These are phyloP conservation scores for Geococcyx californianus DNA, from an alignment of 2,113 vertebrate species.

Conservation along the genomic window DNA sequence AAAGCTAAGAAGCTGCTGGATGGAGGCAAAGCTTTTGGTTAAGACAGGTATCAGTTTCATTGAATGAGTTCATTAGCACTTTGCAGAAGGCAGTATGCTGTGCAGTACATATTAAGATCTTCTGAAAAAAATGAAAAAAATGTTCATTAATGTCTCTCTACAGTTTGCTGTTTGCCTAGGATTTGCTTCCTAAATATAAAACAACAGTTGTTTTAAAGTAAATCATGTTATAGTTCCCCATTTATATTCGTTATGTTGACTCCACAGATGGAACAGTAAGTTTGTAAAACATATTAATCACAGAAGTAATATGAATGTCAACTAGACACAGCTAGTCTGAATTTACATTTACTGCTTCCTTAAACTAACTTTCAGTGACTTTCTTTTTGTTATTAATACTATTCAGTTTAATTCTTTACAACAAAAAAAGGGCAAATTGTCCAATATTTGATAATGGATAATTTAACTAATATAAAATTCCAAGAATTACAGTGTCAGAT, in stretches of 20 bases:
- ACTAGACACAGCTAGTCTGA: neutral
- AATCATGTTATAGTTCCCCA: neutral
- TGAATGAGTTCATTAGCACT: neutral
- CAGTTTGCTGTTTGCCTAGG: neutral
- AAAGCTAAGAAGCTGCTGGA: neutral
- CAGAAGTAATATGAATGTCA: neutral
- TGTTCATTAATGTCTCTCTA: neutral
- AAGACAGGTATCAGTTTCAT: neutral
- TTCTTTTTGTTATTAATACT: neutral
- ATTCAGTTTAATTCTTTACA: neutral
- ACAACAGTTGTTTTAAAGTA: neutral
- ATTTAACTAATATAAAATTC: neutral
- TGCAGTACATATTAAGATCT: neutral
- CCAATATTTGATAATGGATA: neutral
- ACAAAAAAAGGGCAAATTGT: neutral
- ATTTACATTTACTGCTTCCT: neutral
- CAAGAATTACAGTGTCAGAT: neutral
- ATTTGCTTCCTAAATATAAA: neutral
- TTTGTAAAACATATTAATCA: neutral
- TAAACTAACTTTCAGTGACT: neutral
- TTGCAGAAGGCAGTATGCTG: neutral
- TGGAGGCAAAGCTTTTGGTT: neutral
- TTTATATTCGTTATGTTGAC: neutral
- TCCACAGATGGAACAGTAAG: neutral
- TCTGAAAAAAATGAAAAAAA: neutral